phyloP scores from a whole-genome alignment of 1,140 invertebrate species.

The Cherax destructor region DNA sequence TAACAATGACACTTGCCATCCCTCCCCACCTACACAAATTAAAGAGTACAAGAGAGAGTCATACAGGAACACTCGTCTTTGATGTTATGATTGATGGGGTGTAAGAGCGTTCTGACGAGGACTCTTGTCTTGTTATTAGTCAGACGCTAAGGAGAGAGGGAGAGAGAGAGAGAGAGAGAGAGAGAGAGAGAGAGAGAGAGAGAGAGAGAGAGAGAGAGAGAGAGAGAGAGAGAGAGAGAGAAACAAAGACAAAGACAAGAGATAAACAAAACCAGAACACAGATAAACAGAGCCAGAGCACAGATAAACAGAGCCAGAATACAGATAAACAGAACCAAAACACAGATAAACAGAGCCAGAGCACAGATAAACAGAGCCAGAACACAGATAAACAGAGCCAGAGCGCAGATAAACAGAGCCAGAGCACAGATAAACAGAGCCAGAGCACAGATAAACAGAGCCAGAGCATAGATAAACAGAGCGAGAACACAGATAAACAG shows the following conservation, averaged over 20 bases:
- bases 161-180: constrained; percentile 12
- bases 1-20: too few species aligned
- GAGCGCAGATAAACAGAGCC: neutral
- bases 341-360: neutral
- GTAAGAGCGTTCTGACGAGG: too few species aligned
- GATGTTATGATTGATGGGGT: too few species aligned
- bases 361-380: neutral
- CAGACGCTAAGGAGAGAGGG: neutral
- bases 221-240: constrained; percentile 26
- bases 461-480: neutral
- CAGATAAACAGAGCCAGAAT: neutral
- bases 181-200: constrained; percentile 15
- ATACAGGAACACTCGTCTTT: too few species aligned
- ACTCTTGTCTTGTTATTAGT: too few species aligned
- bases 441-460: neutral
- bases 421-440: neutral
- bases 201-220: constrained; percentile 26
- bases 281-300: neutral
- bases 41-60: too few species aligned
- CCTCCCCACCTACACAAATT: too few species aligned
- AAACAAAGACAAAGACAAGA: constrained; percentile 17
- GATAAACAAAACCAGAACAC: neutral
- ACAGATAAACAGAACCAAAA: neutral
- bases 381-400: neutral
- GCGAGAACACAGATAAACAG: neutral